A percentile compares a stretch with the other conserved stretches of the same genome.
These are phyloP conservation scores for Blennius ocellaris DNA, from an alignment of 2,113 vertebrate genomes.

Conservation along the genomic window DNA sequence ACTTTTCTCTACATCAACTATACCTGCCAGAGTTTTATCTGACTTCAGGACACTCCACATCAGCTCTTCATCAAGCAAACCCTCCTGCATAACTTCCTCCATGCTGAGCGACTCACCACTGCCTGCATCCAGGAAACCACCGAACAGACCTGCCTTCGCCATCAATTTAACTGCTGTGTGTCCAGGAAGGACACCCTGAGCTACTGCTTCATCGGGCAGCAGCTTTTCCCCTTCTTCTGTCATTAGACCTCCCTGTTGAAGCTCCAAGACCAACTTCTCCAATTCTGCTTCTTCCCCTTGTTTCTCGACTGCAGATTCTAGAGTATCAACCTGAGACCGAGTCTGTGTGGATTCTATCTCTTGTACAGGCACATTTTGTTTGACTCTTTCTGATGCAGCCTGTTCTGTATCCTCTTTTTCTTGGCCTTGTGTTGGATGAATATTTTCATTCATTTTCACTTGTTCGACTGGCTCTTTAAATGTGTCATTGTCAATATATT, in stretches of 20 bases:
- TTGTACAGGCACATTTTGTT: background rate
- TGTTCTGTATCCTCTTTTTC: background rate
- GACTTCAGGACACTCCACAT: conserved; percentile 88
- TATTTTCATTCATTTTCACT: conserved; percentile 2
- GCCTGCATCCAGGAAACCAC: conserved; percentile 89
- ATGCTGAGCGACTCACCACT: conserved; percentile 85
- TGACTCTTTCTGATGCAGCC: conserved; percentile 5
- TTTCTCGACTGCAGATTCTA: conserved; percentile 28
- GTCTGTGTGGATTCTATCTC: background rate
- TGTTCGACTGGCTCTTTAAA: background rate
- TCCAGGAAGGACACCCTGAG: conserved; percentile 83
- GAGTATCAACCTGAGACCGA: conserved; percentile 9
- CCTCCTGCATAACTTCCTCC: conserved; percentile 88
- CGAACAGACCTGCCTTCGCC: conserved; percentile 88
- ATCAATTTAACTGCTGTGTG: conserved; percentile 91
- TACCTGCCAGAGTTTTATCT: conserved; percentile 89
- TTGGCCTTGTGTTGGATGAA: conserved; percentile 4
- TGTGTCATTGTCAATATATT: background rate
- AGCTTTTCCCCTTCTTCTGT: conserved; percentile 82
- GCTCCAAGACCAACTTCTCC: conserved; percentile 81
- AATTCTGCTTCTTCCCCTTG: conserved; percentile 73
- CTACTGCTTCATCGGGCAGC: conserved; percentile 89
- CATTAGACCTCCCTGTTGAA: conserved; percentile 87
- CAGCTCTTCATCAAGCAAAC: conserved; percentile 90
- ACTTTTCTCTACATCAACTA: conserved; percentile 87